Conservation (phyloP, 1,140 invertebrate species). For the Aethina tumida region DNA sequence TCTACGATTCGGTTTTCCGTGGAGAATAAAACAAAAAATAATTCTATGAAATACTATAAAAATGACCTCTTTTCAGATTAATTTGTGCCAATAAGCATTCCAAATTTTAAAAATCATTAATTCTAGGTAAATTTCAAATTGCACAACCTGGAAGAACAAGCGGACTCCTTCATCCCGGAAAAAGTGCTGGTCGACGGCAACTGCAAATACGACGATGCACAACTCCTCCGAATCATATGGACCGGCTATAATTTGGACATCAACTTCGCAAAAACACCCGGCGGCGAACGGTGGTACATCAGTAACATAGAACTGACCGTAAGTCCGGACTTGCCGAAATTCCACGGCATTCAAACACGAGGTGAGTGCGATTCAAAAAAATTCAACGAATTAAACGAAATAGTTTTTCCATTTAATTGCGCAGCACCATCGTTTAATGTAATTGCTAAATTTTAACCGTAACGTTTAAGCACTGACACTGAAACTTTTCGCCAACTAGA, state of each 20-base stretch:
- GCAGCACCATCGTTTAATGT: no score
- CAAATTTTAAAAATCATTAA: no score
- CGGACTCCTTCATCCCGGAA: slow-evolving; percentile 30
- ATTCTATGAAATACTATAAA: no score
- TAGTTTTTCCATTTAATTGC: no score
- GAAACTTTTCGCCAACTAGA: no score
- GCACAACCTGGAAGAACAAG: slow-evolving; percentile 28
- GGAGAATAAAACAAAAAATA: no score
- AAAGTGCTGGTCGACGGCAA: slow-evolving; percentile 34
- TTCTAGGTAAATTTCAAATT: slow-evolving; percentile 32
- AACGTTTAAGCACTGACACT: no score
- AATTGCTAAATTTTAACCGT: no score
- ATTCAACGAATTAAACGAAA: no score
- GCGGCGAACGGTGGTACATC: slow-evolving; percentile 77
- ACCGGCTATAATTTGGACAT: slow-evolving; percentile 57
- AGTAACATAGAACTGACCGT: slow-evolving; percentile 56
- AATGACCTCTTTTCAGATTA: no score
- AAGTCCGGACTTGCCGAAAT: slow-evolving; percentile 38
- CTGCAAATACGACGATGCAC: slow-evolving; percentile 58
- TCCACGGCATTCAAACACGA: slow-evolving; percentile 31
- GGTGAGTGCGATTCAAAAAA: slow-evolving; percentile 42
- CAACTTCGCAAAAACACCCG: slow-evolving; percentile 68
- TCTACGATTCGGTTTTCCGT: no score
- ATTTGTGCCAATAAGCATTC: no score
- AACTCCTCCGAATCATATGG: slow-evolving; percentile 58